These are phyloP conservation scores for Suricata suricatta DNA, from an alignment of 2,113 vertebrate genomes.

Conservation along the genomic window DNA sequence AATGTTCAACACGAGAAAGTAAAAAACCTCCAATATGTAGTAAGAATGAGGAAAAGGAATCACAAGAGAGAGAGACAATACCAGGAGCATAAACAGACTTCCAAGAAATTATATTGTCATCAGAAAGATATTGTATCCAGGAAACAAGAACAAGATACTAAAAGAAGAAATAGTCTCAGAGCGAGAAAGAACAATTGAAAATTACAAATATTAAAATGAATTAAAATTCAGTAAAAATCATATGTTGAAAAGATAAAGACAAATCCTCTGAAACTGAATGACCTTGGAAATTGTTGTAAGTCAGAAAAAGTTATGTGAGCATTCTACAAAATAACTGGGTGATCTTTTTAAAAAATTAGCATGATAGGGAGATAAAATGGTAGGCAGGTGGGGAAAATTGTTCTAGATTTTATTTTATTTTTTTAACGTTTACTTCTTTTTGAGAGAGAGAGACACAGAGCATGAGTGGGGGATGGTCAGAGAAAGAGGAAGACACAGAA, in stretches of 20 bases:
- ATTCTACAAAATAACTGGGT: background rate
- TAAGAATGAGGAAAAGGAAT: background rate
- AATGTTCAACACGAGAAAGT: background rate
- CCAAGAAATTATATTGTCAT: background rate
- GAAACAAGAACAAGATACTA: background rate
- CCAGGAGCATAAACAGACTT: background rate
- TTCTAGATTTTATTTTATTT: background rate
- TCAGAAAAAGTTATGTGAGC: background rate
- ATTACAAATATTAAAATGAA: background rate
- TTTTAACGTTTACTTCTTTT: too few species aligned
- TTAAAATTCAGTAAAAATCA: background rate
- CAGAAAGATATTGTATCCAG: background rate
- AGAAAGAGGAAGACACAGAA: too few species aligned
- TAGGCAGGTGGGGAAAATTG: background rate
- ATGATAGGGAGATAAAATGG: background rate
- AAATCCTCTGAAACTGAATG: background rate
- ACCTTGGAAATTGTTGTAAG: background rate
- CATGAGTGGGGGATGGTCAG: too few species aligned
- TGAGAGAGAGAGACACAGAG: too few species aligned
- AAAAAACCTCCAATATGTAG: background rate
- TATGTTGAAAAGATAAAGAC: background rate
- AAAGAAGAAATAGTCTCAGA: background rate
- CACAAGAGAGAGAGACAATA: background rate
- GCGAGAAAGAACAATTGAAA: background rate
- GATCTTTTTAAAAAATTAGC: background rate